These are phyloP conservation scores for Myathropa florea DNA, from an alignment of 2,888 invertebrate genomes.

Conservation along the genomic window DNA sequence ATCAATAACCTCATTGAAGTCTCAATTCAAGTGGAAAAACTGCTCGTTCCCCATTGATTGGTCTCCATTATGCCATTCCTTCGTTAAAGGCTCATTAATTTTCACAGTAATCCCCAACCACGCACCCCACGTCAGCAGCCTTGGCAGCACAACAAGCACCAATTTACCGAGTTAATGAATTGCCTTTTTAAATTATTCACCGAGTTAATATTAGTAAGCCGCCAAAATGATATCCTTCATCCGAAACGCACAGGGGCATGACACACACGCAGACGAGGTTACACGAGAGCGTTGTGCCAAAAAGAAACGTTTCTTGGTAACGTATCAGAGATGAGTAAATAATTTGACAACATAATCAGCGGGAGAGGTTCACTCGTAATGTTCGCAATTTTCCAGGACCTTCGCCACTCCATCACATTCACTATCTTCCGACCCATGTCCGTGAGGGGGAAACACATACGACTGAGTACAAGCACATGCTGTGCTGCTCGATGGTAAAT, in stretches of 20 bases:
- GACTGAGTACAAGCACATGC: not conserved
- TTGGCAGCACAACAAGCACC: not conserved
- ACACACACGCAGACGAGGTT: not conserved
- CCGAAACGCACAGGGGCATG: not conserved
- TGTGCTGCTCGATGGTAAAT: constrained; percentile 16
- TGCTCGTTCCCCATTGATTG: not conserved
- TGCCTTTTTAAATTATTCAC: constrained; percentile 36
- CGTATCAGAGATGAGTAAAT: constrained; percentile 22
- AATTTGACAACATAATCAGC: constrained; percentile 40
- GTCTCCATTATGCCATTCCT: not conserved
- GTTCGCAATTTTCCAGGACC: constrained; percentile 44
- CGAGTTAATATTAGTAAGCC: constrained; percentile 41
- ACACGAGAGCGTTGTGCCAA: not conserved
- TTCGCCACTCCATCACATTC: not conserved
- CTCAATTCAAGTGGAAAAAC: not conserved
- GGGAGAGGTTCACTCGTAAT: constrained; percentile 26
- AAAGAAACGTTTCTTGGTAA: not conserved
- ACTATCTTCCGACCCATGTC: not conserved
- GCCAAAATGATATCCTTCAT: constrained; percentile 9
- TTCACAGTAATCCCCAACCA: not conserved
- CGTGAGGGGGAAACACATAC: not conserved
- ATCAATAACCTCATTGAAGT: not conserved
- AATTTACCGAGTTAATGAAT: constrained; percentile 34
- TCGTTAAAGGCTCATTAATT: not conserved
- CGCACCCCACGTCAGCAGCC: not conserved